Base-by-base conservation (phyloP, 1,140 invertebrate species). In the Trichonephila clavipes region DNA sequence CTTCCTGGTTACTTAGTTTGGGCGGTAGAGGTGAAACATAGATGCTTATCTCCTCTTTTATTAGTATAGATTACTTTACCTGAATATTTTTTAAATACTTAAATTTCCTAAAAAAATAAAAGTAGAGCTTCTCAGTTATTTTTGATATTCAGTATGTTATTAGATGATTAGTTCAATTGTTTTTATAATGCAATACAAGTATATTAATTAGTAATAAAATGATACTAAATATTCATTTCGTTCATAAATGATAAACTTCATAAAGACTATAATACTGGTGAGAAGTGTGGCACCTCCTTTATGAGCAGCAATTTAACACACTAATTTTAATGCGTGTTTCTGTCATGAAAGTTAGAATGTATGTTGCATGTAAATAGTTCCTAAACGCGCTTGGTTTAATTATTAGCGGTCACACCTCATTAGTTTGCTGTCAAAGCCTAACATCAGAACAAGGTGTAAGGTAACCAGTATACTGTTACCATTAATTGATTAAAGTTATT, bases 381-480 rank as follows among this genome's bases (percentile, higher is more conserved):
- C 85, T 61, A 86, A 86, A 86, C 51, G 58, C 21, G 58, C 85
- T 61, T 61, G 85, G 24, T 18, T 62, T 24, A 62, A 86, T 62
- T 86, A 86, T 86, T 61, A 62, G 85, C 44, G 85, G 85, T 86
- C n/a, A 86, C 85, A 86, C 85, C 85, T 62, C 85, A 86, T 86
- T 61, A 86, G 51, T 86, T 51, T 62, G 85, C 61, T 86, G 85
- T 86, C 59, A 59, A 61, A 86, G 85, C 24, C 61, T 51, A 14
- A 51, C 72, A 24, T 51, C 82, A 19, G 40, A 28, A 19, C 18
- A 21, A 18, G 34, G 59, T 64, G 24, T 64, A 87, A 59, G 44
- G 61, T 64, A 87, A 87, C 28, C 18, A 64, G 85, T 28, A 40
- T 28, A 62, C 8, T 44, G 81, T 83, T 83, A 83, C 21, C 44